phyloP scores from a whole-genome alignment of 2,113 vertebrate species.

The Dipodomys ordii region DNA sequence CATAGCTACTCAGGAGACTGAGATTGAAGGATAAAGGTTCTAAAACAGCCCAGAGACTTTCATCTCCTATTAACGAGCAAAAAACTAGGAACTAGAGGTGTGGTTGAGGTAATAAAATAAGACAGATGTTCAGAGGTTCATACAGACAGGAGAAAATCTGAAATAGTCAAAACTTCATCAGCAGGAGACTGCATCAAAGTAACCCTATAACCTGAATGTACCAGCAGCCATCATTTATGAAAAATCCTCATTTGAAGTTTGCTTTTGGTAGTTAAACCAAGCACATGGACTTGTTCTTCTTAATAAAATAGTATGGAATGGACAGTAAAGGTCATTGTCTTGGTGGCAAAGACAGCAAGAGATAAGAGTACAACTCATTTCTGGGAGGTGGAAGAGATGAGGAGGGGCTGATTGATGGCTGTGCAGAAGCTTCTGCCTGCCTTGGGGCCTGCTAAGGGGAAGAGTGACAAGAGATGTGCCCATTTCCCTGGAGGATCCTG shows the following conservation, averaged over 20 bases:
- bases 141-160: not conserved
- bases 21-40: too few species aligned
- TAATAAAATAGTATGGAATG: not conserved
- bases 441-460: not conserved
- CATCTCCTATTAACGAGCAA: too few species aligned
- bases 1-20: too few species aligned
- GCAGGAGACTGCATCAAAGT: not conserved
- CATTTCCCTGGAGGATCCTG: not conserved
- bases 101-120: not conserved
- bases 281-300: not conserved
- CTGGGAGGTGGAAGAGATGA: not conserved
- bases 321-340: not conserved
- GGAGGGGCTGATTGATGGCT: not conserved
- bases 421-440: not conserved
- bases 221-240: not conserved
- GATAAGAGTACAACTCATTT: not conserved
- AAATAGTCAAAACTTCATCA: not conserved
- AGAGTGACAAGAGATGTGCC: too few species aligned
- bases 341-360: not conserved
- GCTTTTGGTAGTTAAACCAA: not conserved
- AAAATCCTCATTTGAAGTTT: not conserved
- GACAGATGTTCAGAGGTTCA: not conserved
- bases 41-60: too few species aligned
- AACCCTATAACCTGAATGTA: not conserved
- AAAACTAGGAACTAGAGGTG: too few species aligned